phyloP scores from a whole-genome alignment of 2,888 invertebrate species.

The Pemphredon lugubris region DNA sequence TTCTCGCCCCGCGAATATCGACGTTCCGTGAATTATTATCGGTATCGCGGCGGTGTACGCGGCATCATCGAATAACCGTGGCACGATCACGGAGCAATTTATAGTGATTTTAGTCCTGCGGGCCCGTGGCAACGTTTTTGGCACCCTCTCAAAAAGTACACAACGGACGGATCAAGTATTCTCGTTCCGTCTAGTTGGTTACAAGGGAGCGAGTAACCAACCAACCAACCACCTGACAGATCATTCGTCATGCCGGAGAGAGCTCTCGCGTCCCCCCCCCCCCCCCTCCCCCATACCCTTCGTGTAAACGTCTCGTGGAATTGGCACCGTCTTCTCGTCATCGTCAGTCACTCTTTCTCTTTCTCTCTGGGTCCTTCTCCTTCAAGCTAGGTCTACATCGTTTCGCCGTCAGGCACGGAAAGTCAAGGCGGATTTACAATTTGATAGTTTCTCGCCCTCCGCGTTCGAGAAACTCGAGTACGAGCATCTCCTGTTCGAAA shows the following conservation, averaged over 20 bases:
- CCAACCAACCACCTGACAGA: conserved; percentile 64
- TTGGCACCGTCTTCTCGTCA: conserved; percentile 59
- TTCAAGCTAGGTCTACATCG: too few relatives aligned
- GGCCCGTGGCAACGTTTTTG: conserved; percentile 45
- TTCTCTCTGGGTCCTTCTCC: too few relatives aligned
- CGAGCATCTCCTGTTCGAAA: too few relatives aligned
- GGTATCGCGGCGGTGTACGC: background rate
- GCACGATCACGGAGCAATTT: conserved; percentile 26
- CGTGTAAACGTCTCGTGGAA: conserved; percentile 60
- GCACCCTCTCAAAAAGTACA: conserved; percentile 57
- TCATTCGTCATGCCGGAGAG: conserved; percentile 62
- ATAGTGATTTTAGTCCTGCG: conserved; percentile 31
- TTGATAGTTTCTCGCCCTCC: too few relatives aligned
- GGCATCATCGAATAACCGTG: conserved; percentile 3
- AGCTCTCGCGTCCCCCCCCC: too few relatives aligned
- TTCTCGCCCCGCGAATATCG: background rate
- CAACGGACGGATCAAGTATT: conserved; percentile 40
- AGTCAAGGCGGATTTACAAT: too few relatives aligned
- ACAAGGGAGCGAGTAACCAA: conserved; percentile 47
- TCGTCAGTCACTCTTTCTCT: conserved; percentile 24
- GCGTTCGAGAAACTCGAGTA: too few relatives aligned
- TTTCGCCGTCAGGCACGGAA: conserved; percentile 18
- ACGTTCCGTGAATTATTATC: conserved; percentile 15
- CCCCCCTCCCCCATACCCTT: conserved; percentile 40
- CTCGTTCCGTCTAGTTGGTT: conserved; percentile 31